Evolutionary conservation across 2,113 vertebrate genomes (phyloP), one percentile per base, ranked within the genome.

Genomic region (Bubo blakistoni): DNA sequence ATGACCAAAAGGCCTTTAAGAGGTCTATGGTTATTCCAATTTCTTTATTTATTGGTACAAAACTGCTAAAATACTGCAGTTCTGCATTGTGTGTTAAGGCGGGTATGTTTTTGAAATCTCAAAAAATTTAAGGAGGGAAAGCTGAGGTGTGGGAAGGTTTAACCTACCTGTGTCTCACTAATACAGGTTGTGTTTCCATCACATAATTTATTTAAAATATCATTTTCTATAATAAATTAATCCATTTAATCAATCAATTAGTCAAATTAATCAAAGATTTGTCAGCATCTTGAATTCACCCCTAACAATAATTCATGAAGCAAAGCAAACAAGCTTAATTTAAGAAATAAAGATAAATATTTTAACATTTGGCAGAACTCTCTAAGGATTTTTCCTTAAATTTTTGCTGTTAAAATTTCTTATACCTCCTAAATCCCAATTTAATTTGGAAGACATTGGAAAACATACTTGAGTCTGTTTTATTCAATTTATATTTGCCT

Each of bases 371-470:
- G 54, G 20, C 34, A 90, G 63, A 81, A 83, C 5, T 88, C 66
- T 93, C 74, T 40, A 67, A 69, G 73, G 78, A 67, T 13, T 62
- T 79, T 77, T 16, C 20, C 54, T 83, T 49, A 61, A 30, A 62
- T 61, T 91, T 90, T 85, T 69, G 26, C 65, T 84, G 34, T 57
- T 81, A 47, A 74, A 88, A 57, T 16, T 79, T 85, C 76, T 71
- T 59, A 15, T 59, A 65, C 30, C 61, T 76, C 52, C 61, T 79
- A 94, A 94, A 96, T 94, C 92, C 80, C 76, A 67, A 49, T 84
- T 74, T 89, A 94, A 94, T 97, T 90, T 90, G 70, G 44, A 57
- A 94, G 74, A 72, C 36, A 22, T 54, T 77, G 44, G 29, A 86
- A 71, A 70, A 80, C 24, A 47, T 19, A 34, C 7, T 77, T 58